Evolutionary conservation across 2,113 vertebrate species (phyloP).

Genomic region (Phaetusa simplex): DNA sequence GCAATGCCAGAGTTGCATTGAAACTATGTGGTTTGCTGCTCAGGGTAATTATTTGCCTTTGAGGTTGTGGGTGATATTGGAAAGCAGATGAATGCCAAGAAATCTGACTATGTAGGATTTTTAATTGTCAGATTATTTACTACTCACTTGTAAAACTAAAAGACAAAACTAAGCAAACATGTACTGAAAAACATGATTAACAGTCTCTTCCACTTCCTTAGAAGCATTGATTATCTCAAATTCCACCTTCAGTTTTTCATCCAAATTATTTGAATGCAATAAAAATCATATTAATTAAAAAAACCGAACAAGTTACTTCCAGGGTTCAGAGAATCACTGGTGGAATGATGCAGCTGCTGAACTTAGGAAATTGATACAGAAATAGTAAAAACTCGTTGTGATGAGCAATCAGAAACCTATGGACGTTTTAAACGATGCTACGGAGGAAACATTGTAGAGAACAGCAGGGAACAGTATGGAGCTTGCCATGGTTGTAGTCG

Average conservation of each 20-base stretch:
- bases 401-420: neutral
- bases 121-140: neutral
- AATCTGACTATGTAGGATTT: neutral
- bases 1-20: neutral
- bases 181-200: neutral
- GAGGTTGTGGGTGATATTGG: neutral
- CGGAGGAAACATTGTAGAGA: neutral
- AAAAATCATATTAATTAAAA: neutral
- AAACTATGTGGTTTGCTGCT: neutral
- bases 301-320: neutral
- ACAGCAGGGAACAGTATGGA: neutral
- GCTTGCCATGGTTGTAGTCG: neutral
- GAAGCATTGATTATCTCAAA: neutral
- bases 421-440: neutral
- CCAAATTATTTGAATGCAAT: neutral
- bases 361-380: neutral
- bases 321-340: neutral
- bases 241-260: neutral
- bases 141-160: neutral
- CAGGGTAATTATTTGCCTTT: neutral
- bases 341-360: neutral
- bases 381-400: neutral
- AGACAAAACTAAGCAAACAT: neutral
- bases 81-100: neutral
- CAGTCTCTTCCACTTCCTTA: neutral